These are phyloP conservation scores for Colletes collaris DNA, from an alignment of 2,888 invertebrate species.

Conservation along the genomic window DNA sequence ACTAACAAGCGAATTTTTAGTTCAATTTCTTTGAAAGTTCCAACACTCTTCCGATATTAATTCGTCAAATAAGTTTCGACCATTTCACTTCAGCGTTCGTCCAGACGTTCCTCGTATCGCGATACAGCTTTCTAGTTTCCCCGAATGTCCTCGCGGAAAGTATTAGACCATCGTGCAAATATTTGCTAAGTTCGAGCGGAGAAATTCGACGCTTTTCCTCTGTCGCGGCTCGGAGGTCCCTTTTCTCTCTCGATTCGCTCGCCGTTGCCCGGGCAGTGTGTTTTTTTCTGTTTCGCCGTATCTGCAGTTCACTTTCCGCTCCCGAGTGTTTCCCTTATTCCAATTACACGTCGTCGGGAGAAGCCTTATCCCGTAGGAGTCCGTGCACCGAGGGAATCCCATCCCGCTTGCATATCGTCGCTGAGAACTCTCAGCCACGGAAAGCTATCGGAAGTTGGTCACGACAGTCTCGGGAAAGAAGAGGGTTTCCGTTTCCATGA, in stretches of 20 bases:
- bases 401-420: conserved; percentile 22
- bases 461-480: conserved; percentile 22
- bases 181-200: too few relatives aligned
- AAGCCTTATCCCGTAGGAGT: conserved; percentile 29
- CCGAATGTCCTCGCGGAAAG: too few relatives aligned
- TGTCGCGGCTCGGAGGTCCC: conserved; percentile 18
- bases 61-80: too few relatives aligned
- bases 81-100: too few relatives aligned
- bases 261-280: background rate
- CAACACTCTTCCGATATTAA: too few relatives aligned
- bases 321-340: conserved; percentile 30
- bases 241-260: conserved; percentile 17
- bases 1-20: too few relatives aligned
- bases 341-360: conserved; percentile 40
- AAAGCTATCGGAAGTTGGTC: conserved; percentile 40
- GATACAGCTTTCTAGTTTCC: background rate
- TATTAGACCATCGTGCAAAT: too few relatives aligned
- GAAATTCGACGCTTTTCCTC: background rate
- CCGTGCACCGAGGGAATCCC: conserved; percentile 28
- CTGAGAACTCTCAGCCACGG: background rate
- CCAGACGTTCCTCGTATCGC: too few relatives aligned
- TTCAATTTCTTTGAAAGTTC: too few relatives aligned
- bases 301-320: conserved; percentile 23
- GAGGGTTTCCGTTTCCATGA: conserved; percentile 49
- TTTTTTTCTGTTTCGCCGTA: conserved; percentile 24